Conservation (phyloP, 1,140 invertebrate genomes). For the Gonioctena quinquepunctata region DNA sequence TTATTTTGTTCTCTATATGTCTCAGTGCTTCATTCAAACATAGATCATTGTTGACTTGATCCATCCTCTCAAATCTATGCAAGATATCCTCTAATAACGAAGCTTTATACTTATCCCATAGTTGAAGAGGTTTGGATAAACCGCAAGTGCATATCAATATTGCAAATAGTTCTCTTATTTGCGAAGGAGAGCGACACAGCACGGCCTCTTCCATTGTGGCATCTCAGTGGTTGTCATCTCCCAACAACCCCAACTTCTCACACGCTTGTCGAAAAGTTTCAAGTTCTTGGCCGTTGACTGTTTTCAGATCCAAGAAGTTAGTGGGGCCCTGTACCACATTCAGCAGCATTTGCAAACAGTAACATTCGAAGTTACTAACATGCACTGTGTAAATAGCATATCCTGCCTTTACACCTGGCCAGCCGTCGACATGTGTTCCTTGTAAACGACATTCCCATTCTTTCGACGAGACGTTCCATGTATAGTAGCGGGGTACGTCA, state of each 20-base stretch:
- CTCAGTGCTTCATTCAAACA: too few species aligned
- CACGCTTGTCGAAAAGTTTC: not conserved
- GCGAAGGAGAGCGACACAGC: too few species aligned
- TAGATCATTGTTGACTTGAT: too few species aligned
- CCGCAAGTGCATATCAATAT: too few species aligned
- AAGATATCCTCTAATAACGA: slow-evolving; percentile 4
- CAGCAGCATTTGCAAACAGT: not conserved
- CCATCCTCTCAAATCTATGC: too few species aligned
- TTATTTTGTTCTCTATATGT: too few species aligned
- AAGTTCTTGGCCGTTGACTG: not conserved
- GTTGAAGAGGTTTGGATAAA: not conserved
- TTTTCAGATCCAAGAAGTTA: not conserved
- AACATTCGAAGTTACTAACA: not conserved
- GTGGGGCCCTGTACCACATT: not conserved
- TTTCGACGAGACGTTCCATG: slow-evolving; percentile 52
- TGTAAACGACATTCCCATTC: slow-evolving; percentile 51
- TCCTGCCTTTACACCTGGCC: not conserved
- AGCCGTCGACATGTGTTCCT: slow-evolving; percentile 16
- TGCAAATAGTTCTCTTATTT: too few species aligned
- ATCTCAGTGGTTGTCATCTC: not conserved
- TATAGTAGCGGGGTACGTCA: slow-evolving; percentile 55
- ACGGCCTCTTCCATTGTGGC: too few species aligned
- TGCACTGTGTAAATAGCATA: not conserved
- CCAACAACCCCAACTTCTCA: not conserved
- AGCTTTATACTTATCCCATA: slow-evolving; percentile 7